These are phyloP conservation scores for Maniola jurtina DNA, from an alignment of 1,140 invertebrate species.

Conservation along the genomic window DNA sequence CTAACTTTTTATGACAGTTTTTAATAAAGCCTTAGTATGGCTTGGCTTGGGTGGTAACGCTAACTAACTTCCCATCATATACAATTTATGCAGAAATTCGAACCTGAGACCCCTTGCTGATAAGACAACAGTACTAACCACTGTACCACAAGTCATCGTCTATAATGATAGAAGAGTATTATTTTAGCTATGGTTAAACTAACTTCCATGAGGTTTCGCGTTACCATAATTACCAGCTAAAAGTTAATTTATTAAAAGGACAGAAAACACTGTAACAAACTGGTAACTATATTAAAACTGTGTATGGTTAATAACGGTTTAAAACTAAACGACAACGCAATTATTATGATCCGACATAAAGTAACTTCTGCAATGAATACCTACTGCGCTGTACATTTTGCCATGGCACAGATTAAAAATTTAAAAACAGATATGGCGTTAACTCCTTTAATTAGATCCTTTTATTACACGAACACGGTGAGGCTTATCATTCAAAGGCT, in stretches of 20 bases:
- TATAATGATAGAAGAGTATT: too few species aligned
- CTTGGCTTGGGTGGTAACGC: too few species aligned
- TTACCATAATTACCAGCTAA: background rate
- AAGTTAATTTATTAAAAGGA: slow-evolving; percentile 6
- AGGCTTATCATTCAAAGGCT: too few species aligned
- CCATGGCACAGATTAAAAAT: slow-evolving; percentile 37
- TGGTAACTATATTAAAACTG: slow-evolving; percentile 16
- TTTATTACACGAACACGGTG: too few species aligned
- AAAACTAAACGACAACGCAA: slow-evolving; percentile 45
- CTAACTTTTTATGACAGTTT: too few species aligned
- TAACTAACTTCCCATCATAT: too few species aligned
- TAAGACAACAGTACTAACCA: too few species aligned
- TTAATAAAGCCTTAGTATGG: too few species aligned
- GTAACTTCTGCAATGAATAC: slow-evolving; percentile 55
- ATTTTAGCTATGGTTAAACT: background rate
- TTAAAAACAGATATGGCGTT: slow-evolving; percentile 3
- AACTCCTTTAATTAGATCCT: too few species aligned
- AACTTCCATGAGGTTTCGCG: background rate
- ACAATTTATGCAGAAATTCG: too few species aligned
- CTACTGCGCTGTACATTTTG: slow-evolving; percentile 37
- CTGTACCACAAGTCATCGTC: too few species aligned
- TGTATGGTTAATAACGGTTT: slow-evolving; percentile 32
- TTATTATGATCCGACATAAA: slow-evolving; percentile 46
- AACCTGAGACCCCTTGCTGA: too few species aligned
- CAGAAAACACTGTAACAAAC: background rate